A percentile compares a stretch with the other conserved stretches of the same genome.
Evolutionary conservation across 1,140 invertebrate genomes (phyloP).

Genomic region (Lepidurus apus): DNA sequence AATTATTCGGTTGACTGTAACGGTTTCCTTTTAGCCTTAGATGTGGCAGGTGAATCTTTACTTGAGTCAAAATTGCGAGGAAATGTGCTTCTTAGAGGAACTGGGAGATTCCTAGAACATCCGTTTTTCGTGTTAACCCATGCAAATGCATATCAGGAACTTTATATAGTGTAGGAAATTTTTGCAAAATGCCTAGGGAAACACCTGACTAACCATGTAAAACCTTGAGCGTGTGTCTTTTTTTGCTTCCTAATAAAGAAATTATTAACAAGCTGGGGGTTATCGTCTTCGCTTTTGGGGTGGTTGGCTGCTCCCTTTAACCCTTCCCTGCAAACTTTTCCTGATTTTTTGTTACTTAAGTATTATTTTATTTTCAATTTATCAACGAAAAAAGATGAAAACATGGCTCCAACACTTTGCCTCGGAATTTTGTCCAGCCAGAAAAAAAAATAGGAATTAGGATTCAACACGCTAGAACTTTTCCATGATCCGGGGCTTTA

Average conservation of each 20-base stretch:
- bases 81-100: neutral
- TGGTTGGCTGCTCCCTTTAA: slow-evolving; percentile 3
- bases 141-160: slow-evolving; percentile 16
- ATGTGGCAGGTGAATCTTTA: too few relatives aligned
- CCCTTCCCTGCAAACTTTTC: neutral
- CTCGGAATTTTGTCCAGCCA: neutral
- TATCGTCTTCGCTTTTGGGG: neutral
- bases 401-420: neutral
- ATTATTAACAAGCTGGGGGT: neutral
- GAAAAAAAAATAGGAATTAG: neutral
- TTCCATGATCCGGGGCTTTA: neutral
- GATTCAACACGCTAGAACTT: neutral
- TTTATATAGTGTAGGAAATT: neutral
- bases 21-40: too few relatives aligned
- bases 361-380: too few relatives aligned
- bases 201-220: neutral
- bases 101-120: neutral
- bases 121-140: neutral
- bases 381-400: neutral
- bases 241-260: slow-evolving; percentile 11
- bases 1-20: too few relatives aligned
- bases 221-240: slow-evolving; percentile 9
- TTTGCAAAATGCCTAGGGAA: neutral
- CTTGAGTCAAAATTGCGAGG: neutral
- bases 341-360: neutral